A percentile compares a stretch with the other conserved stretches of the same genome.
Evolutionary conservation across 2,113 vertebrate genomes (phyloP).

Genomic region (Thunnus thynnus): DNA sequence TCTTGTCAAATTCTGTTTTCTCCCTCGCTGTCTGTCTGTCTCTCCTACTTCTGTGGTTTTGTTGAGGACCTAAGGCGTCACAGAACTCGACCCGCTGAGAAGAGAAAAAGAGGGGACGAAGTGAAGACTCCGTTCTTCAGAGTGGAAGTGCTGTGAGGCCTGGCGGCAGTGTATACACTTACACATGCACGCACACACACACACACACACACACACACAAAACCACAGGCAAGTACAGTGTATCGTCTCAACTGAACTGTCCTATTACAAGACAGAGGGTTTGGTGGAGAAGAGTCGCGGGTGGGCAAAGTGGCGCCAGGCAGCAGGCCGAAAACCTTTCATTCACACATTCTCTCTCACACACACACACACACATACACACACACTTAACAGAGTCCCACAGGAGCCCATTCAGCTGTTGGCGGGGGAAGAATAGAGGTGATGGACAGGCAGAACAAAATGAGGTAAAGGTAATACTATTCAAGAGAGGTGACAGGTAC

Average conservation of each 20-base stretch:
- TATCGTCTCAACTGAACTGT: constrained; percentile 61
- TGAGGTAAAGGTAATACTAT: constrained; percentile 84
- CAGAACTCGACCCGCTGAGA: constrained; percentile 48
- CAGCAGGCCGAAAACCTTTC: constrained; percentile 60
- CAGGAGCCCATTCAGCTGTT: constrained; percentile 80
- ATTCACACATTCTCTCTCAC: constrained; percentile 8
- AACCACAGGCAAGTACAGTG: constrained; percentile 39
- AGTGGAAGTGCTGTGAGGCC: constrained; percentile 58
- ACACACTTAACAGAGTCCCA: constrained; percentile 59
- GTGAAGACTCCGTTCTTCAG: constrained; percentile 53
- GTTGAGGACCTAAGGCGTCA: constrained; percentile 48
- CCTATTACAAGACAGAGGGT: constrained; percentile 56
- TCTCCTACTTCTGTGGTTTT: constrained; percentile 38
- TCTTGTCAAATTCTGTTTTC: constrained; percentile 26
- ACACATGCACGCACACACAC: constrained; percentile 32
- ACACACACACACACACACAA: constrained; percentile 23
- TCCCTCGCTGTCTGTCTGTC: constrained; percentile 33
- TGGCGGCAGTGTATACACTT: constrained; percentile 17
- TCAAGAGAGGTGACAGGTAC: constrained; percentile 82
- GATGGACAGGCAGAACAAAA: constrained; percentile 83
- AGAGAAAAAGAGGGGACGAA: constrained; percentile 12
- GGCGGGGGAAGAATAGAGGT: constrained; percentile 77
- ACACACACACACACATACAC: constrained; percentile 55
- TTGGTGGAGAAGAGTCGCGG: constrained; percentile 51
- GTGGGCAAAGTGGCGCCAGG: constrained; percentile 82